Percentiles rank a stretch among this genome's conserved stretches.
These are phyloP conservation scores for Gambelia wislizenii DNA, from an alignment of 2,797 vertebrate genomes.

Conservation along the genomic window DNA sequence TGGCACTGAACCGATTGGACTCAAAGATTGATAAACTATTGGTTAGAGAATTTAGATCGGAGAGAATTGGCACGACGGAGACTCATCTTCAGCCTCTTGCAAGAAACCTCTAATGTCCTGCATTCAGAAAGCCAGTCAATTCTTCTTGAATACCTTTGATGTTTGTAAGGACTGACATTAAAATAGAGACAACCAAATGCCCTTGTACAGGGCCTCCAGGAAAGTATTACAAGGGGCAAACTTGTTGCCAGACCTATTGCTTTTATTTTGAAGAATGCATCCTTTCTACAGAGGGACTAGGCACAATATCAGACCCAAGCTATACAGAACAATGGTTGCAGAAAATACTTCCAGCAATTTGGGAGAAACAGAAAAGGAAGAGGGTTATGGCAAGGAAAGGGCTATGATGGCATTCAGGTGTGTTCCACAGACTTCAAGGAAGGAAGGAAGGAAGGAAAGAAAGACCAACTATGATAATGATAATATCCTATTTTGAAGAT, in stretches of 20 bases:
- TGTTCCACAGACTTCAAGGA: slow-evolving; percentile 75
- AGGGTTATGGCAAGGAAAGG: slow-evolving; percentile 79
- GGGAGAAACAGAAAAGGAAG: slow-evolving; percentile 76
- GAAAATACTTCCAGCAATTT: slow-evolving; percentile 74
- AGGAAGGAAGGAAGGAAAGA: slow-evolving; percentile 80
- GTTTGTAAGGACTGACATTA: slow-evolving; percentile 82
- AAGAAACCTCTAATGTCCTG: slow-evolving; percentile 84
- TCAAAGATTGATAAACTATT: slow-evolving; percentile 85
- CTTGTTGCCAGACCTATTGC: slow-evolving; percentile 62
- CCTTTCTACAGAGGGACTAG: slow-evolving; percentile 83
- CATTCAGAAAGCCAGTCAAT: slow-evolving; percentile 75
- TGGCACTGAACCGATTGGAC: slow-evolving; percentile 85
- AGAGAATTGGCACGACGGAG: slow-evolving; percentile 82
- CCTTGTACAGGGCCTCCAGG: slow-evolving; percentile 81
- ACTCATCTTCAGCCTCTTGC: slow-evolving; percentile 84
- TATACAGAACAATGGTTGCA: slow-evolving; percentile 80
- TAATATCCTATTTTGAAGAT: slow-evolving; percentile 74
- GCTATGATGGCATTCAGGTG: slow-evolving; percentile 78
- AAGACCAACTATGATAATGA: slow-evolving; percentile 75
- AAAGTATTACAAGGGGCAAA: slow-evolving; percentile 80
- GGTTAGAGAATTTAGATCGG: slow-evolving; percentile 83
- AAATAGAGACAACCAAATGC: slow-evolving; percentile 81
- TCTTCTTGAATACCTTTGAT: slow-evolving; percentile 79
- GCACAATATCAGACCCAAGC: slow-evolving; percentile 81
- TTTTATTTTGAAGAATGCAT: slow-evolving; percentile 80